Conservation (phyloP, 1,140 invertebrate species). For the Lucilia cuprina region DNA sequence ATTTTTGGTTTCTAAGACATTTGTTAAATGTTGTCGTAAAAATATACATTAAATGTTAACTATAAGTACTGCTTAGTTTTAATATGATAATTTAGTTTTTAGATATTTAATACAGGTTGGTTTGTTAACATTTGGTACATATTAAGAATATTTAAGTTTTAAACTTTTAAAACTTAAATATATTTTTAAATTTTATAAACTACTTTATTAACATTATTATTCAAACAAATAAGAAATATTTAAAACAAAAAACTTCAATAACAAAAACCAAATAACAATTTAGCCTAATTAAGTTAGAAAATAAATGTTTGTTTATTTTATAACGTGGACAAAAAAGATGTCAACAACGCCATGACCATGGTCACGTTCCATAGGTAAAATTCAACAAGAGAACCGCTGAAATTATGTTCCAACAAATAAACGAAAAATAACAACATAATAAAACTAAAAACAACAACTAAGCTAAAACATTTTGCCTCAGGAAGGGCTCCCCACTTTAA, state of each 20-base stretch:
- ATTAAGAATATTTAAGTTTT: too few species aligned
- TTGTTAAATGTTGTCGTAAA: background rate
- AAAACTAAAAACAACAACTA: background rate
- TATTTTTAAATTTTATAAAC: too few species aligned
- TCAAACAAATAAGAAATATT: background rate
- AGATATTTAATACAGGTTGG: too few species aligned
- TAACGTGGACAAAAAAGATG: background rate
- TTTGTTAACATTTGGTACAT: too few species aligned
- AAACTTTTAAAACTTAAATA: too few species aligned
- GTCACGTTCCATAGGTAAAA: background rate
- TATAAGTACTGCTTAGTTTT: background rate
- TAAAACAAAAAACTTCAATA: background rate
- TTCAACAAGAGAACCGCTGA: background rate
- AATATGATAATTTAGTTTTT: too few species aligned
- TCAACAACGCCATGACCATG: background rate
- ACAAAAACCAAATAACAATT: background rate
- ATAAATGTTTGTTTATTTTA: background rate
- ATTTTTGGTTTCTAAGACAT: background rate
- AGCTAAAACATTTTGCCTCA: background rate
- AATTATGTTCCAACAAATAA: constrained; percentile 5
- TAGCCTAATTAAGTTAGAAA: background rate
- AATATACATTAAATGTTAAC: background rate
- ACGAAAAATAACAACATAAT: background rate
- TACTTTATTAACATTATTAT: too few species aligned
- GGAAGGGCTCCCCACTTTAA: background rate